Evolutionary conservation across 2,113 vertebrate species (phyloP), one percentile per base, ranked within the genome.

Genomic region (human): DNA sequence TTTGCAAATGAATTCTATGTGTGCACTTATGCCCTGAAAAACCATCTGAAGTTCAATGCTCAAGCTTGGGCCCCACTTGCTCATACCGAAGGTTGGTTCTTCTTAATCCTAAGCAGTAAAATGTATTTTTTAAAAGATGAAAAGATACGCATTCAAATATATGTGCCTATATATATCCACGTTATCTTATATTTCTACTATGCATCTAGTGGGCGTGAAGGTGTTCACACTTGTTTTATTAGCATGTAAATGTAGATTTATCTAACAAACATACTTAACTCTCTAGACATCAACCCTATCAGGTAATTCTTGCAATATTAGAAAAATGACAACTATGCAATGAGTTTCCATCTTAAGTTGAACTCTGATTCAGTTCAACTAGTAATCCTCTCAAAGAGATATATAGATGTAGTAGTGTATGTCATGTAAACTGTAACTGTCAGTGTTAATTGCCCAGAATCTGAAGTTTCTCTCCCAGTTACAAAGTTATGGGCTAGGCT

Each of bases 321-420:
- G 38, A 82, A 96, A 45, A 16, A 79, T 61, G 48, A 18, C 2
- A 66, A 6, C 12, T 81, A 12, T 9, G 12, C 57, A 88, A 18
- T 13, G 13, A 83, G 16, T 61, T 84, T 79, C 20, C n/a, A 61
- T 88, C 50, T 72, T 68, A 55, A 48, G 32, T 20, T 72, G n/a
- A 17, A 23, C 59, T 30, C n/a, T 14, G 22, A 68, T 85, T 90
- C 59, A 35, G 22, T 72, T 94, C 61, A 91, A 72, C 10, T 22
- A 55, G 27, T 45, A 48, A 75, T 25, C 3, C 1, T 92, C 66
- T 40, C 79, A 88, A 89, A 43, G 70, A 61, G 32, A 52, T 20
- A 9, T 1, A 32, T 59, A 89, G 40, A 35, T 12, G 0, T 5
- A 32, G 22, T 6, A 2, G 0, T 13, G 6, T 32, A 22, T 38